Base-by-base conservation (phyloP, 2,888 invertebrate species). In the Apoda limacodes region DNA sequence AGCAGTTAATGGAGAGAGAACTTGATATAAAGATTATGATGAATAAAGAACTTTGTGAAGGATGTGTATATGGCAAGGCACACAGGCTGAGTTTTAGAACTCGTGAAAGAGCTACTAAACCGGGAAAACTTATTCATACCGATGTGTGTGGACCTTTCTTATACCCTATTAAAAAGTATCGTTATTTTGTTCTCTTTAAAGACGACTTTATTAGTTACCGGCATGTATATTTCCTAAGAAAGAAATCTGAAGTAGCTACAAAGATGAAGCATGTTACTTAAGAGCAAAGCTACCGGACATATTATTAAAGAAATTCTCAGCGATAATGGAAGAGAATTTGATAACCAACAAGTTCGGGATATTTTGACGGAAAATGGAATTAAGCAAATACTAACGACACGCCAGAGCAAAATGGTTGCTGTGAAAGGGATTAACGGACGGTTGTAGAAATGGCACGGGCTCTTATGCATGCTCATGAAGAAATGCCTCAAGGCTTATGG, bases 101-200 rank as follows among this genome's bases (percentile, higher is more conserved):
- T n/a, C 29, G 37, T 13, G 14, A 13, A 25, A 32, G 33, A 42
- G 33, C 42, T 9, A 33, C 32, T 7, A 15, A 21, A 14, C 33
- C 33, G n/a, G 33, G 32, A 13, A 23, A 29, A 13, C 26, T 32
- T 2, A 29, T 36, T 5, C 29, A 32, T 13, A 19, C 36, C 2
- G 36, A 36, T 11, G 9, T 36, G 7, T 32, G 36, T 20, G 36
- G 32, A n/a, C 39, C 39, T 4, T 36, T 39, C 19, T 13, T 13
- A 13, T 10, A 11, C 4, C 28, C 32, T 5, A 7, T 26, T 7
- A 13, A 13, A 9, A 32, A 32, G 13, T 26, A 9, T 13, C 22
- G 22, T 23, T 36, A 29, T 20, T 36, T 21, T 13, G 28, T 31
- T 14, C 17, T 19, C 9, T 35, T 32, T 19, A 25, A 25, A n/a